phyloP scores from a whole-genome alignment of 1,140 invertebrate species.

The Trypoxylus dichotomus region DNA sequence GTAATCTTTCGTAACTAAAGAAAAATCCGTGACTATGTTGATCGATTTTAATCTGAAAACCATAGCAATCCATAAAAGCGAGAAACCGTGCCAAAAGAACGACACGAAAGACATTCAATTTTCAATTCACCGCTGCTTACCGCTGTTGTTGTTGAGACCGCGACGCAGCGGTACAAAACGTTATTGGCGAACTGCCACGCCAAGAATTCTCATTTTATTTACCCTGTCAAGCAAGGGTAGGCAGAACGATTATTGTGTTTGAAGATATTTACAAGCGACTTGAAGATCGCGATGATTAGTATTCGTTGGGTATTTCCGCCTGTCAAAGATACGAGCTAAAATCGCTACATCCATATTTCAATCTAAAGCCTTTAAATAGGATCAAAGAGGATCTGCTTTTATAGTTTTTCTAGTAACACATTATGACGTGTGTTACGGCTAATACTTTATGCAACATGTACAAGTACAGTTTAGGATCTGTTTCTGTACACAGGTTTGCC shows the following conservation, averaged over 20 bases:
- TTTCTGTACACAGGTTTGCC: too few relatives aligned
- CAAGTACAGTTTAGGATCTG: too few relatives aligned
- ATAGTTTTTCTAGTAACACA: too few relatives aligned
- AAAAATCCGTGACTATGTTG: too few relatives aligned
- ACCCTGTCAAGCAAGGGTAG: not conserved
- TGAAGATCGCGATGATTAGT: constrained; percentile 24
- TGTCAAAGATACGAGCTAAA: constrained; percentile 17
- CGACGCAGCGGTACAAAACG: not conserved
- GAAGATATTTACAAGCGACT: constrained; percentile 26
- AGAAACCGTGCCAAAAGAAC: not conserved
- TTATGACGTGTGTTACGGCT: too few relatives aligned
- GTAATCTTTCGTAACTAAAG: too few relatives aligned
- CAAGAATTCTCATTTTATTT: constrained; percentile 25
- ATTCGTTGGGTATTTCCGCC: not conserved
- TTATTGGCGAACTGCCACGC: constrained; percentile 24
- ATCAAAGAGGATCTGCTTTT: too few relatives aligned
- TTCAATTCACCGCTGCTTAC: not conserved
- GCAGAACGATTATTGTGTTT: constrained; percentile 29
- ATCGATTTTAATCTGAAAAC: not conserved
- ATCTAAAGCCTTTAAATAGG: not conserved
- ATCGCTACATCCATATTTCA: constrained; percentile 6
- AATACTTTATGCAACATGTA: too few relatives aligned
- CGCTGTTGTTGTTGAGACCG: not conserved
- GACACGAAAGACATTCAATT: not conserved
- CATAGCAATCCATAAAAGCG: not conserved